Evolutionary conservation across 1,140 invertebrate genomes (phyloP), one percentile per base, ranked within the genome.

Genomic region (Tribolium madens): DNA sequence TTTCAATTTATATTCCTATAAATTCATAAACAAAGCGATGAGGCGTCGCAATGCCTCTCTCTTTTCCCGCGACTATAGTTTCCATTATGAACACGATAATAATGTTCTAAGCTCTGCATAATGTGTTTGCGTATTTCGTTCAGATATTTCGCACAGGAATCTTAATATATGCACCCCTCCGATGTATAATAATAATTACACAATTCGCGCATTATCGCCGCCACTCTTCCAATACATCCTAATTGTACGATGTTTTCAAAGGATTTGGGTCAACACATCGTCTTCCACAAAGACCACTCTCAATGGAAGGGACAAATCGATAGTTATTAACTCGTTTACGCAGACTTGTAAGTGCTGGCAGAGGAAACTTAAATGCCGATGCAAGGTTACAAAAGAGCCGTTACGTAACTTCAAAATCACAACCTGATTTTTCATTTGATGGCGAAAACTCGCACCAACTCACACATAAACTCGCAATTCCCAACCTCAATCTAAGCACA

Each of bases 291-390:
- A 12, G 7, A 3, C 9, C 17, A 1, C 52, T n/a, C 48, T 50
- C 48, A 50, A 50, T 50, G 48, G 48, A 50, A 50, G 26, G 57
- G 26, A 64, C 57, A 64, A 64, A 64, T 64, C 57, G 57, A 64
- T 64, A 64, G 57, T 64, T 64, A 64, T 64, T 64, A 64, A 64
- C 57, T 64, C 57, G 57, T 64, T 64, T 64, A 64, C 57, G 57
- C 57, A 64, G 57, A 64, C 57, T 64, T 64, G 57, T 64, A 64
- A 64, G 57, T 64, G 57, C 57, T 33, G 12, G 9, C 57, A 33
- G 57, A 33, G 12, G 21, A 26, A 60, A 60, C 17, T 60, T 60
- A 21, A 60, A 60, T 60, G 18, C 18, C 53, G 9, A 31, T 64
- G 57, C 57, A 33, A 33, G 57, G 57, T 10, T 64, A 64, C 57